Percentiles rank a stretch among this genome's conserved stretches.
phyloP scores from a whole-genome alignment of 2,113 vertebrate species.

The Leptobrachium ailaonicum region DNA sequence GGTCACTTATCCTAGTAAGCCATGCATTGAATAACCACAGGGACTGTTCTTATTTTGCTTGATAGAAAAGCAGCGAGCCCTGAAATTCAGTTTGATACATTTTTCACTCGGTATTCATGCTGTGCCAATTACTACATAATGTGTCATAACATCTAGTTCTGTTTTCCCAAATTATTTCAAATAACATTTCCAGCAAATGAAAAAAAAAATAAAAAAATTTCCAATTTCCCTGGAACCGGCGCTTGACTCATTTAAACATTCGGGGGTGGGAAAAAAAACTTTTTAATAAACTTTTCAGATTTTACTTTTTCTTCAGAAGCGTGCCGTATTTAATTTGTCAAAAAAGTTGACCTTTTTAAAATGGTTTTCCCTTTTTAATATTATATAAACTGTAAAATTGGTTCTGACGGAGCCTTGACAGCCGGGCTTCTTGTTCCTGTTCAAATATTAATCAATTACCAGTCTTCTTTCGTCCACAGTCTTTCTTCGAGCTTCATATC shows the following conservation, averaged over 20 bases:
- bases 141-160: neutral
- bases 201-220: neutral
- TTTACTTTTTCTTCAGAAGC: conserved; percentile 14
- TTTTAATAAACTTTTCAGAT: conserved; percentile 6
- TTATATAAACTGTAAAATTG: conserved; percentile 10
- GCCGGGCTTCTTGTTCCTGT: conserved; percentile 27
- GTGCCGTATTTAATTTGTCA: conserved; percentile 17
- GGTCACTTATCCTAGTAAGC: neutral
- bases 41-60: neutral
- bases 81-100: neutral
- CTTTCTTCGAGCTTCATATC: conserved; percentile 23
- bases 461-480: conserved; percentile 4
- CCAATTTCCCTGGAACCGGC: neutral
- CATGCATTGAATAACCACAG: neutral
- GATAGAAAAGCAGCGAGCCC: neutral
- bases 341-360: conserved; percentile 2
- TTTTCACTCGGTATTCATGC: neutral
- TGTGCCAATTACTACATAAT: conserved; percentile 3
- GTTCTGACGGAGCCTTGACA: conserved; percentile 16
- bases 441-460: conserved; percentile 47
- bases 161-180: conserved; percentile 18
- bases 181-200: neutral
- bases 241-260: neutral
- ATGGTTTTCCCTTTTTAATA: conserved; percentile 14
- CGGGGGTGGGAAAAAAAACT: neutral